Evolutionary conservation across 2,113 vertebrate genomes (phyloP).

Genomic region (Pseudopipra pipra): DNA sequence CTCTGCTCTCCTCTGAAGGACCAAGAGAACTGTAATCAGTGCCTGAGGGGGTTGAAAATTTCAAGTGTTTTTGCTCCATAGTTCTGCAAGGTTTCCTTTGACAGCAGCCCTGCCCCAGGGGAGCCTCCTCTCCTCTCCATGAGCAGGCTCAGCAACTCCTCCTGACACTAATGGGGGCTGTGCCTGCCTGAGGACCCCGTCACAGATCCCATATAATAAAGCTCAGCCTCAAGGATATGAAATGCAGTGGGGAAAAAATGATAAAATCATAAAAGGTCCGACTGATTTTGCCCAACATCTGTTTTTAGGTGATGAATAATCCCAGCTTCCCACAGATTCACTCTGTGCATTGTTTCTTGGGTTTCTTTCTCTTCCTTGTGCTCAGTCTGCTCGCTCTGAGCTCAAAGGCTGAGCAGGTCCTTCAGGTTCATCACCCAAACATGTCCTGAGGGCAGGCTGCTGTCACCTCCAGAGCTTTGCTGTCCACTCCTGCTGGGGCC

Average conservation of each 20-base stretch:
- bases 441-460: neutral
- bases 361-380: neutral
- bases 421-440: slow-evolving; percentile 47
- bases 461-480: slow-evolving; percentile 16
- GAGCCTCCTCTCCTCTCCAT: neutral
- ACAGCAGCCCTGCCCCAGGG: neutral
- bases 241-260: neutral
- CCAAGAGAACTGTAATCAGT: neutral
- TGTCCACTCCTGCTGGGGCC: neutral
- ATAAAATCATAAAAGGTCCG: neutral
- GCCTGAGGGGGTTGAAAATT: neutral
- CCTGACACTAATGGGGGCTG: neutral
- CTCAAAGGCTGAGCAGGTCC: neutral
- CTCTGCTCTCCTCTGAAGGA: neutral
- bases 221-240: neutral
- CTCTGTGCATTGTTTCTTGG: neutral
- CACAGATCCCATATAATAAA: neutral
- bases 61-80: fast-evolving
- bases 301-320: neutral
- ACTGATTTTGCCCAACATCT: neutral
- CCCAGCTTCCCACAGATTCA: neutral
- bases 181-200: fast-evolving
- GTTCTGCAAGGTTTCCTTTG: neutral
- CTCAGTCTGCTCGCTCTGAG: neutral
- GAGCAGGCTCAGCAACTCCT: neutral